Evolutionary conservation across 2,113 vertebrate species (phyloP).

Genomic region (Atherinomorus stipes): DNA sequence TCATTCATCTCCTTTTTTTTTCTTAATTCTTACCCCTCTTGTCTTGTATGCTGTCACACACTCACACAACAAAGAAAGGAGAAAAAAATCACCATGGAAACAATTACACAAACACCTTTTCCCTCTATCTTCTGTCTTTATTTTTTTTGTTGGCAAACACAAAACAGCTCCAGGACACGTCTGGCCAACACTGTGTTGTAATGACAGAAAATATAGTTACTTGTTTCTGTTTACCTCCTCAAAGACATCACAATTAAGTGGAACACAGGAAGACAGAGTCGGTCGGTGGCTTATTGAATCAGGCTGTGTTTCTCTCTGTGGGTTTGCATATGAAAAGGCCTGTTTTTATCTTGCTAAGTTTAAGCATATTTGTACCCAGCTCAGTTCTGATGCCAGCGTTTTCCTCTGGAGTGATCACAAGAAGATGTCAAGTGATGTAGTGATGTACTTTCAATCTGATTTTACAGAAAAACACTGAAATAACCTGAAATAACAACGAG

Average conservation of each 20-base stretch:
- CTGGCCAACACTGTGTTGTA: conserved; percentile 71
- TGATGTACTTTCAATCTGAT: no score
- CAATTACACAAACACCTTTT: conserved; percentile 74
- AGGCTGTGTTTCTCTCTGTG: conserved; percentile 10
- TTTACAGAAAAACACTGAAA: no score
- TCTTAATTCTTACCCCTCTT: conserved; percentile 21
- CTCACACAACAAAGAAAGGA: conserved; percentile 56
- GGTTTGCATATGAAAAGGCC: conserved; percentile 38
- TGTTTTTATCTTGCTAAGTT: conserved; percentile 31
- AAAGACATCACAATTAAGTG: conserved; percentile 69
- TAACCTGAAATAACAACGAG: no score
- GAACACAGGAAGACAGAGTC: conserved; percentile 29
- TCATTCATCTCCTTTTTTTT: conserved; percentile 61
- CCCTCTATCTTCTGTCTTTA: neutral
- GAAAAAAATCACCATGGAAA: conserved; percentile 82
- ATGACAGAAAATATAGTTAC: conserved; percentile 62
- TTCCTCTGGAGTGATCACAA: neutral
- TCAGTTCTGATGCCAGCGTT: conserved; percentile 8
- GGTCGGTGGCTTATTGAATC: conserved; percentile 21
- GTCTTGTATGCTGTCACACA: conserved; percentile 52
- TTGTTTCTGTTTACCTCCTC: conserved; percentile 66
- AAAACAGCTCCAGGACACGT: conserved; percentile 76
- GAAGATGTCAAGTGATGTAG: no score
- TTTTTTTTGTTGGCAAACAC: conserved; percentile 56
- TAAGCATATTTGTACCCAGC: conserved; percentile 24